Evolutionary conservation across 2,113 vertebrate species (phyloP).

Genomic region (Saguinus midas): DNA sequence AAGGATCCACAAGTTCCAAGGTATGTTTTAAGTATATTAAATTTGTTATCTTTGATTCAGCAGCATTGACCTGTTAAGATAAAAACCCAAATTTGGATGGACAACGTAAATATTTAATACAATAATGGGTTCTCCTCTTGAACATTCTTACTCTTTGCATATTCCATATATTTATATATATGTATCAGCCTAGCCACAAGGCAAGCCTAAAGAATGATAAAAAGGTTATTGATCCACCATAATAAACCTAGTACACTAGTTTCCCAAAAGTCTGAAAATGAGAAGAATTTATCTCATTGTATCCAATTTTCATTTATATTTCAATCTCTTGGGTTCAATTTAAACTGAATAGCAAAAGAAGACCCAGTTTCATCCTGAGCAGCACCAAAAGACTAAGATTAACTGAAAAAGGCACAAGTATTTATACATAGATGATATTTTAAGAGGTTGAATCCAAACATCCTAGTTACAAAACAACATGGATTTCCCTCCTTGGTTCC

Average conservation of each 20-base stretch:
- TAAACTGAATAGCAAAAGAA: not conserved
- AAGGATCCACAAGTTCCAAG: constrained; percentile 91
- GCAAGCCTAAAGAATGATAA: not conserved
- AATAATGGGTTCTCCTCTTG: constrained; percentile 12
- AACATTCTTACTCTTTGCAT: not conserved
- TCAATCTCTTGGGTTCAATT: not conserved
- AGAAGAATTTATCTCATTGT: not conserved
- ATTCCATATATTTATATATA: not conserved
- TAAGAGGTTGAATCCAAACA: not conserved
- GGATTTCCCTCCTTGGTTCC: not conserved
- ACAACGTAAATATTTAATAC: not conserved
- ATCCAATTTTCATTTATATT: not conserved
- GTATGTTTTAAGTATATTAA: constrained; percentile 97
- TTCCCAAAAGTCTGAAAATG: not conserved
- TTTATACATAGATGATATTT: not conserved
- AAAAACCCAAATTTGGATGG: constrained; percentile 59
- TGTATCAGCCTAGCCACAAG: not conserved
- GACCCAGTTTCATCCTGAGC: not conserved
- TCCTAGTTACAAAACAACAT: not conserved
- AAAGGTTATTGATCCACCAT: not conserved
- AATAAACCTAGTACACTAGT: not conserved
- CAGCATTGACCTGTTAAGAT: constrained; percentile 89
- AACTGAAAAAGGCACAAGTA: not conserved
- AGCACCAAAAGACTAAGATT: not conserved
- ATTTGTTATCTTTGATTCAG: constrained; percentile 97